Evolutionary conservation across 2,113 vertebrate genomes (phyloP), one percentile per base, ranked within the genome.

Genomic region (Lamprologus ornatipinnis): DNA sequence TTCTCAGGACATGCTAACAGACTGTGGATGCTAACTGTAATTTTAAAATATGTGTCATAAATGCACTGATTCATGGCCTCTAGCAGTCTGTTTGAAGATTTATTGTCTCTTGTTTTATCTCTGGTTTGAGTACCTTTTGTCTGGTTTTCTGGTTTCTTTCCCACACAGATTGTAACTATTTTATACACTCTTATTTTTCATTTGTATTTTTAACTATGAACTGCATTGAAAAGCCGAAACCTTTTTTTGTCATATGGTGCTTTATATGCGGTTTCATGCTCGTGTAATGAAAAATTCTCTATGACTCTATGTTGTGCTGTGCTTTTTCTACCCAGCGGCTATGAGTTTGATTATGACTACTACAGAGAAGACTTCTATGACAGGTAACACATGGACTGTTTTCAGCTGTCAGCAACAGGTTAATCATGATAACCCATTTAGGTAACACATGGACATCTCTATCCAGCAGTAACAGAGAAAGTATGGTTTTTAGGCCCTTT

Each of bases 351-450:
- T 94, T 98, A 97, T 19, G 97, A 98, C 91, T 97, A 97, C 94
- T 98, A 97, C 96, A 97, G 97, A 95, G 97, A 98, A 5, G 96
- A 97, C 91, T 98, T 98, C 96, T 98, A 97, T 5, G 97, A 97
- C 95, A 98, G 98, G 98, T 99, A 91, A 55, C 70, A 40, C 11
- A 45, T 55, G 21, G 14, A 17, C 75, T 65, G 75, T 35, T 91
- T 57, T 42, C 33, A 53, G 26, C n/a, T n/a, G 15, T 45, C 58
- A 79, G 17, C 58, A 65, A 55, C 17, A 57, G 17, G 35, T 78
- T 82, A 17, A 81, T 65, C 63, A 31, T 40, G 26, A 28, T 55
- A 80, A 87, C 14, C 21, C 53, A 7, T 70, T 14, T 14, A 70
- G 37, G 21, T n/a, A 35, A 57, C 70, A 19, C 14, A 6, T 73